Base-by-base conservation (phyloP, 2,888 invertebrate species). In the Cerceris ruficornis region DNA sequence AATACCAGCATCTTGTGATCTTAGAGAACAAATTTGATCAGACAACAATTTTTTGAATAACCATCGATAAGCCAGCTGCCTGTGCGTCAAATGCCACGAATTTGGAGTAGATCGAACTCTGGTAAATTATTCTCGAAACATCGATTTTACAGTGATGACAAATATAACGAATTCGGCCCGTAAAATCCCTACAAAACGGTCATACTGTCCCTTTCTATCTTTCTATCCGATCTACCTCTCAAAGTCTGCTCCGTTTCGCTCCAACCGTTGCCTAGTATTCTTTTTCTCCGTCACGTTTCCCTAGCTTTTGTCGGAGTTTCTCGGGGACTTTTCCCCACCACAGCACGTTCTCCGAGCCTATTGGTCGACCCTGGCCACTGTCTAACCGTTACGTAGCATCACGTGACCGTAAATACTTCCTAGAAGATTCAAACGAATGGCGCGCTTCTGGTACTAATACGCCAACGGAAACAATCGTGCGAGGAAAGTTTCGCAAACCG, bases 1-100 rank as follows among this genome's bases (percentile, higher is more conserved):
- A 86, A 83, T 74, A 83, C 86, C 87, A 90, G 83, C 92, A 93
- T 92, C 83, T 90, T 90, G 85, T 84, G 82, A 88, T 86, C 82
- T 87, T 88, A 60, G 42, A 73, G 28, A 75, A 62, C 46, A 84
- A 88, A 88, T 85, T 76, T 87, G 86, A 86, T 86, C 87, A 87
- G 81, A 83, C 83, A 71, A 85, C 71, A 87, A 86, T 64, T 83
- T 84, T 88, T 84, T 82, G 86, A 86, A 85, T 77, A 74, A 84
- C 86, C 86, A 86, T 86, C 77, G 77, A 80, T 82, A 67, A 80
- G 72, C 28, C 76, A 75, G 68, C 78, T 80, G 71, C 71, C 76
- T 74, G 60, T 75, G 79, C 55, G 76, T 84, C 71, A 75, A 84
- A 57, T 81, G 77, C 69, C 77, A 81, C 80, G 84, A 86, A 84